Percentiles rank a stretch among this genome's conserved stretches.
phyloP scores from a whole-genome alignment of 2,888 invertebrate genomes.

The Cerceris ruficornis region DNA sequence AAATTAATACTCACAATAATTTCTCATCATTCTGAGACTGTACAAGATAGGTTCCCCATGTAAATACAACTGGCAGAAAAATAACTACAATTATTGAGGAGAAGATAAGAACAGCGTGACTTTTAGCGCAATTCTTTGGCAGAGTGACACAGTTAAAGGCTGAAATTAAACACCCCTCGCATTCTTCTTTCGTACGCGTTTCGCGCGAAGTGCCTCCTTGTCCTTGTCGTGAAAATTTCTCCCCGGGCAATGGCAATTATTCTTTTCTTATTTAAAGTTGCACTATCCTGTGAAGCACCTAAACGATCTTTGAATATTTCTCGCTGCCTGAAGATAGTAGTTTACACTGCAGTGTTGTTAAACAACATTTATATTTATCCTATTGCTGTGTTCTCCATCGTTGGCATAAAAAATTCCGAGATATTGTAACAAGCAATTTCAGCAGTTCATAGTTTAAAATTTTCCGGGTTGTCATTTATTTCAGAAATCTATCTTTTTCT shows the following conservation, averaged over 20 bases:
- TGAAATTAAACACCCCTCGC: conserved; percentile 39
- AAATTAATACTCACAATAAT: no score
- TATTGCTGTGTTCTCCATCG: background rate
- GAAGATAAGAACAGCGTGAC: background rate
- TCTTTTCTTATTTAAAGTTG: conserved; percentile 39
- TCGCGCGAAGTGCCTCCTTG: conserved; percentile 30
- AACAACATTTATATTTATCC: background rate
- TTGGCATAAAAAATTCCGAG: no score
- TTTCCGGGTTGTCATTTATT: no score
- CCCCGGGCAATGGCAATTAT: conserved; percentile 37
- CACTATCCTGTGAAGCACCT: conserved; percentile 13
- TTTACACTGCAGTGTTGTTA: background rate
- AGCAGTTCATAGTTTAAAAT: no score
- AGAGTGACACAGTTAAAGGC: conserved; percentile 37
- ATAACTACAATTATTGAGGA: no score
- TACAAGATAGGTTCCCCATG: no score
- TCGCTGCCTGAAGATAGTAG: background rate
- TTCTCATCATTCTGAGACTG: no score
- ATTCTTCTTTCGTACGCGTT: conserved; percentile 28
- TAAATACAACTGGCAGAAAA: no score
- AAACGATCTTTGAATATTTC: background rate
- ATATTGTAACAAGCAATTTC: no score
- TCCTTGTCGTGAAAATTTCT: conserved; percentile 29
- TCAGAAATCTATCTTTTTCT: no score
- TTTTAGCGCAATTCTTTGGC: conserved; percentile 26